Base-by-base conservation (phyloP, 2,888 invertebrate species). In the Acanthosepion esculentum region DNA sequence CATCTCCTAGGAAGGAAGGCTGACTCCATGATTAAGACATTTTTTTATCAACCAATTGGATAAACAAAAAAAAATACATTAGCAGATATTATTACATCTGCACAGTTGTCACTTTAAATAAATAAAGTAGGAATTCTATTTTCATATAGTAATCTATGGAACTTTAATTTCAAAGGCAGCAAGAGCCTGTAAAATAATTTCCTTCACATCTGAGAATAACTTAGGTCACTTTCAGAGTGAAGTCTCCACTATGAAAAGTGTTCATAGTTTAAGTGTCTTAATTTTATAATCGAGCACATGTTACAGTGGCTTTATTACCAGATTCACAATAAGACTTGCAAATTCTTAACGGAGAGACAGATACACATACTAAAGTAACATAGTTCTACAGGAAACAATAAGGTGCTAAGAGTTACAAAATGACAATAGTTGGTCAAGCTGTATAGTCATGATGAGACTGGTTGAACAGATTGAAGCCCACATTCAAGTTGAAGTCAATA, bases 401-500 rank as follows among this genome's bases (percentile, higher is more conserved):
- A 78, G 12, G 78, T 12, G 33, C n/a, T 78, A 78, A 78, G n/a
- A 78, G n/a, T 78, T 18, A 12, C 15, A 33, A 33, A n/a, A 78
- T n/a, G n/a, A 78, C 78, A n/a, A 78, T 78, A 78, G 10, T 78
- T 78, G 78, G 78, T 78, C 78, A 78, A 78, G 78, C n/a, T 78
- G 78, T 78, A 78, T 78, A n/a, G 93, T 93, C 93, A 93, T 93
- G 93, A 48, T 93, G 93, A 50, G 93, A 53, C 50, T 93, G 93
- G 93, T 93, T 93, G 93, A 93, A 93, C 93, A 93, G 93, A 93
- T 93, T 23, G 93, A 93, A 53, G 93, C 93, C 48, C 53, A 93
- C 93, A 93, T 53, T 93, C 93, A 93, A 48, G 93, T 93, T 78
- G n/a, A 78, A 78, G 53, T 93, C 93, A 93, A 93, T 93, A 93